phyloP scores from a whole-genome alignment of 2,888 invertebrate genomes.

The Bellardia pandia region DNA sequence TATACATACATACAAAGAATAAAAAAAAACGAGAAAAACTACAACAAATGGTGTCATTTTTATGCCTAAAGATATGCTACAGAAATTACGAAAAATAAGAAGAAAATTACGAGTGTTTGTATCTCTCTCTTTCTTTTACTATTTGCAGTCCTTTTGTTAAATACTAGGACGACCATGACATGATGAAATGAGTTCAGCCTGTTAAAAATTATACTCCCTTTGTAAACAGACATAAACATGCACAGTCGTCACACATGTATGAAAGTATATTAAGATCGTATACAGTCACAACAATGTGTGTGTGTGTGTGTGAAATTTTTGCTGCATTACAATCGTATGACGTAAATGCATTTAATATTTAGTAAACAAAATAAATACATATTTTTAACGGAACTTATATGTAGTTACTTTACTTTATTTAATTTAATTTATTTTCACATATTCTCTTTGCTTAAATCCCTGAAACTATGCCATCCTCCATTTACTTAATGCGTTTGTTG shows the following conservation, averaged over 20 bases:
- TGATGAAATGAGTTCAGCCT: constrained; percentile 65
- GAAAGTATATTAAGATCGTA: neutral
- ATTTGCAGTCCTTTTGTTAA: constrained; percentile 58
- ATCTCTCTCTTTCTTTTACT: constrained; percentile 23
- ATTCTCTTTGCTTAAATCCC: constrained; percentile 32
- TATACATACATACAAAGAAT: neutral
- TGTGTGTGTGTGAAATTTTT: constrained; percentile 31
- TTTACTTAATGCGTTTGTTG: constrained; percentile 33
- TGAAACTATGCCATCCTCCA: constrained; percentile 46
- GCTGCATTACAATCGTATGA: constrained; percentile 50
- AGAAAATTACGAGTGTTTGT: constrained; percentile 52
- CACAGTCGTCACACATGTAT: constrained; percentile 16
- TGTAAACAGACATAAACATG: constrained; percentile 11
- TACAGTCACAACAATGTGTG: neutral
- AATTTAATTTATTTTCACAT: constrained; percentile 14
- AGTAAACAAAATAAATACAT: constrained; percentile 30
- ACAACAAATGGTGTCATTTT: constrained; percentile 65
- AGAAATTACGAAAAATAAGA: constrained; percentile 42
- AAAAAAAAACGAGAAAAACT: constrained; percentile 29
- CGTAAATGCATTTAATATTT: constrained; percentile 56
- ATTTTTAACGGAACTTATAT: constrained; percentile 19
- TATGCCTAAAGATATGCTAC: constrained; percentile 70
- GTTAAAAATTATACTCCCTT: constrained; percentile 57
- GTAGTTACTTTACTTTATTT: constrained; percentile 27
- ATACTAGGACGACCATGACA: constrained; percentile 65